Percentiles rank a stretch among this genome's conserved stretches.
phyloP scores from a whole-genome alignment of 2,888 invertebrate species.

The Pristionchus maxplancki region DNA sequence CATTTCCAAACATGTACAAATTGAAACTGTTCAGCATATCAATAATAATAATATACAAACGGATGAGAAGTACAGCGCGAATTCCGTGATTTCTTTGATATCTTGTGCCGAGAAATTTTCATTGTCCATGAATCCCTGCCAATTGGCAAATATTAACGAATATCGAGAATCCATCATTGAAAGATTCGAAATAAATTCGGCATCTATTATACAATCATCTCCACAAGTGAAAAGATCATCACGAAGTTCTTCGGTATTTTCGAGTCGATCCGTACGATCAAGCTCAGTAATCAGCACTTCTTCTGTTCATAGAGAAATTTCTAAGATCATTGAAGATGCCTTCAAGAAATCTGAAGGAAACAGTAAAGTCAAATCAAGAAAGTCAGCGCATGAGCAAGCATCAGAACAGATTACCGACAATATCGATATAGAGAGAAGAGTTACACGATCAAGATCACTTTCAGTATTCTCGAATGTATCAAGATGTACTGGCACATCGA shows the following conservation, averaged over 20 bases:
- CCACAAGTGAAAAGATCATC: neutral
- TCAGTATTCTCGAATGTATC: neutral
- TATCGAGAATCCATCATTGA: neutral
- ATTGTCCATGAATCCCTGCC: neutral
- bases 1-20: neutral
- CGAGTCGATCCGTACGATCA: neutral
- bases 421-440: neutral
- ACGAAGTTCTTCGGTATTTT: neutral
- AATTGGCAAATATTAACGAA: neutral
- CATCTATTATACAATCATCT: neutral
- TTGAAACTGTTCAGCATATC: neutral
- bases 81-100: neutral
- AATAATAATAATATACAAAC: neutral
- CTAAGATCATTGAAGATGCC: neutral
- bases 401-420: neutral
- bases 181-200: neutral
- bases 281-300: neutral
- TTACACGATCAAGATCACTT: neutral
- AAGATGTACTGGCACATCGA: neutral
- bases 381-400: too few relatives aligned
- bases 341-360: neutral
- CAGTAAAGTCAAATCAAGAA: too few relatives aligned
- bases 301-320: neutral
- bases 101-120: neutral
- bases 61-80: neutral